Base-by-base conservation (phyloP, 2,888 invertebrate species). In the Arge pagana region DNA sequence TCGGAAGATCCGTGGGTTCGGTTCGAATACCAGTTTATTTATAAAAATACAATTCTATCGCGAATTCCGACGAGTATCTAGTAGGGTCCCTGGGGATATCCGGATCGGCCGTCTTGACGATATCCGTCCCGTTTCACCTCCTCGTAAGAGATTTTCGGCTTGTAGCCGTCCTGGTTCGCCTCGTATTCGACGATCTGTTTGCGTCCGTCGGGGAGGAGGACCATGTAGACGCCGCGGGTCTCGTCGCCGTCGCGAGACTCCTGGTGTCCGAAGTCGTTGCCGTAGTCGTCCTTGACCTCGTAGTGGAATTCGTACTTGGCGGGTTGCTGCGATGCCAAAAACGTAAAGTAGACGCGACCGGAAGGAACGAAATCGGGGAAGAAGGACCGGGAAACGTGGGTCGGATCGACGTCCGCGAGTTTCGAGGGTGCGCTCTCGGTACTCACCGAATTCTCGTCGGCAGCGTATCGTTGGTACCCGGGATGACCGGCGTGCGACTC, bases 141-240 rank as follows among this genome's bases (percentile, higher is more conserved):
- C 71, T 87, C 85, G 70, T 87, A 87, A 1, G 84, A 80, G 53
- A 87, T 84, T 61, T 80, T 83, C 13, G 87, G 87, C 57, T 82
- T 82, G 77, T 84, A 88, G 1, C 88, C 88, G 36, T 83, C 78
- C 66, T 83, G 79, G 62, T 87, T 86, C 4, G 87, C 87, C 66
- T 85, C 85, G 73, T 87, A 87, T 60, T 83, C 82, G 0, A 87
- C 87, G 35, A 85, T 85, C 80, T 84, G 79, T 8, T 65, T 70
- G 21, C 76, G 72, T 24, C 77, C 77, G 59, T 78, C 74, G 28
- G 77, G 76, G 49, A 77, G 65, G 16, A 73, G 64, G 1, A 77
- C 76, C 50, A 66, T 69, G 64, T 77, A 79, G 37, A 74, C 69
- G 16, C 79, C 78, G 50, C 68, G 68, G 35, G 77, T 74, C 13